Evolutionary conservation across 1,140 invertebrate species (phyloP).

Genomic region (Philaenus spumarius): DNA sequence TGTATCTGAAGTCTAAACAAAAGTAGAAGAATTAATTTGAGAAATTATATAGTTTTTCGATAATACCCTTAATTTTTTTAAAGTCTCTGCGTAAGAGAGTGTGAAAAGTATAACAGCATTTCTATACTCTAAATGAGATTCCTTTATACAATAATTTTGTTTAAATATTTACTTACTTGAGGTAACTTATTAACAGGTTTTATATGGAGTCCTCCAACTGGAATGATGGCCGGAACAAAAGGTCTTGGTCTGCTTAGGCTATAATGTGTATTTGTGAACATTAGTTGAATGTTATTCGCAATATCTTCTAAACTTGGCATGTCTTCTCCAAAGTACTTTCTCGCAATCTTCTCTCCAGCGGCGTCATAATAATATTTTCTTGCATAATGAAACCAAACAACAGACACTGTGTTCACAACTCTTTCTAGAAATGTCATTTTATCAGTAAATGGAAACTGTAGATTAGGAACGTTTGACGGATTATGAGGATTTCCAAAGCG

Average conservation of each 20-base stretch:
- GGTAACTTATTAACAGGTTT: neutral
- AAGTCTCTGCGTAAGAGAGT: too few relatives aligned
- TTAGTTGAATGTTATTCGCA: constrained; percentile 25
- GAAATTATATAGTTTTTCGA: too few relatives aligned
- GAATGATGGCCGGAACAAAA: constrained; percentile 52
- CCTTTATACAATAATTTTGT: neutral
- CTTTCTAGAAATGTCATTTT: constrained; percentile 18
- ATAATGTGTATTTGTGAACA: constrained; percentile 17
- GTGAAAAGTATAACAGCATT: too few relatives aligned
- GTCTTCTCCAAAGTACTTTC: constrained; percentile 25
- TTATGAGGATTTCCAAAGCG: constrained; percentile 27
- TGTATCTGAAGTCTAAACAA: too few relatives aligned
- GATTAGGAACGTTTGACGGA: constrained; percentile 17
- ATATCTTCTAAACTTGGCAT: constrained; percentile 17
- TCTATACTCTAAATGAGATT: too few relatives aligned
- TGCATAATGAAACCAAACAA: neutral
- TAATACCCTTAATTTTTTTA: too few relatives aligned
- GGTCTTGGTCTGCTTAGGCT: constrained; percentile 32
- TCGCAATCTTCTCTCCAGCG: neutral
- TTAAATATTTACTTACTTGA: neutral
- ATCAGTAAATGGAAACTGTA: constrained; percentile 8
- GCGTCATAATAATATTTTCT: neutral
- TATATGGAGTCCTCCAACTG: constrained; percentile 50
- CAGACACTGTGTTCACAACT: constrained; percentile 1
- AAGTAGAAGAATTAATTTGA: too few relatives aligned